Conservation (phyloP, 2,797 vertebrate species). For the Chaunax sp. region DNA sequence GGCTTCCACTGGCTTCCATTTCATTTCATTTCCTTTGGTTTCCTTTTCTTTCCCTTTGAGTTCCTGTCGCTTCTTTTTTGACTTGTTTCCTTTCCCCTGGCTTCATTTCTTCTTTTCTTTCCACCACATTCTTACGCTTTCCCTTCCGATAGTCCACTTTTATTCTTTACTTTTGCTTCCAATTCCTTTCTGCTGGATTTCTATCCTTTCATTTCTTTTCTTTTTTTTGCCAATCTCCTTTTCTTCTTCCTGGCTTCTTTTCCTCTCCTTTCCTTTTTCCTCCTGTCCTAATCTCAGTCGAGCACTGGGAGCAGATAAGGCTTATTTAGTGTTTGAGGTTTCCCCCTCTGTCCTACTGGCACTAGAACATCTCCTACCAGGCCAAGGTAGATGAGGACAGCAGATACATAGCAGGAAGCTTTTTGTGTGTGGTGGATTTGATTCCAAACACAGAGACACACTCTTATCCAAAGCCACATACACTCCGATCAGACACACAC, state of each 20-base stretch:
- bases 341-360: constrained; percentile 68
- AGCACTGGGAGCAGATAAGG: constrained; percentile 77
- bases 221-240: neutral
- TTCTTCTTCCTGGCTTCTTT: neutral
- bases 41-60: neutral
- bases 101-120: neutral
- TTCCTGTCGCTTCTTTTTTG: neutral
- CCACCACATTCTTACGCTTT: neutral
- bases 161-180: neutral
- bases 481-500: constrained; percentile 14
- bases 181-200: constrained; percentile 18
- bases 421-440: constrained; percentile 70
- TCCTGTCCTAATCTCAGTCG: constrained; percentile 71
- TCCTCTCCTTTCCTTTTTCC: constrained; percentile 8
- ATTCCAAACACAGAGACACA: constrained; percentile 53
- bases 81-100: neutral
- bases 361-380: constrained; percentile 75
- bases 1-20: too few species aligned
- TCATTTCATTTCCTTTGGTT: neutral
- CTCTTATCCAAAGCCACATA: constrained; percentile 26
- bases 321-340: constrained; percentile 78
- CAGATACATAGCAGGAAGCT: constrained; percentile 72
- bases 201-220: neutral
- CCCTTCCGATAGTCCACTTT: too few species aligned
- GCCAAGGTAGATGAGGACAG: constrained; percentile 77